Evolutionary conservation across 2,888 invertebrate species (phyloP).

Genomic region (Ophonus ardosiacus): DNA sequence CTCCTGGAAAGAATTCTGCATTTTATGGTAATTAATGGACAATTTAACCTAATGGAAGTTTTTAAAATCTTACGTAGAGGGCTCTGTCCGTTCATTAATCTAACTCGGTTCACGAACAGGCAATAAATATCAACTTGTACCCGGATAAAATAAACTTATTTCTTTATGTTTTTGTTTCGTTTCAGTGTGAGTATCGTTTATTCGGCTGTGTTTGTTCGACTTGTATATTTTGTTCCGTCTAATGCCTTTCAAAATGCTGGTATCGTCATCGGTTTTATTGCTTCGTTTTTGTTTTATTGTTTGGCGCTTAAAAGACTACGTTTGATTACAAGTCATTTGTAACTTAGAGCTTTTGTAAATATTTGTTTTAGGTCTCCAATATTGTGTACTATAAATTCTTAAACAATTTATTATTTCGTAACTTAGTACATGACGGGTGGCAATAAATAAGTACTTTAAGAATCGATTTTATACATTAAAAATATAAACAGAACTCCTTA

Average conservation of each 20-base stretch:
- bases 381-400: too few species aligned
- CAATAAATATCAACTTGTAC: conserved; percentile 56
- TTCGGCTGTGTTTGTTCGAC: conserved; percentile 11
- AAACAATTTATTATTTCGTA: too few species aligned
- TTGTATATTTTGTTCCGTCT: conserved; percentile 32
- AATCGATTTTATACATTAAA: too few species aligned
- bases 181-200: conserved; percentile 27
- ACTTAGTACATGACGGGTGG: too few species aligned
- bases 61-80: conserved; percentile 35
- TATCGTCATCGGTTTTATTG: conserved; percentile 11
- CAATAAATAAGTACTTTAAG: too few species aligned
- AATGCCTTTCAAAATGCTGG: conserved; percentile 33
- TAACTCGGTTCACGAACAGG: conserved; percentile 36
- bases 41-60: conserved; percentile 23
- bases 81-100: conserved; percentile 47
- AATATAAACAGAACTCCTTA: too few species aligned
- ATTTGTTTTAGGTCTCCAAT: background rate
- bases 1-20: background rate
- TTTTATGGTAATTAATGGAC: conserved; percentile 33
- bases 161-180: conserved; percentile 28
- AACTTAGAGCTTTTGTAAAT: background rate
- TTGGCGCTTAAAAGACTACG: background rate
- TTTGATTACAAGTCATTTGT: conserved; percentile 28
- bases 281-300: conserved; percentile 28
- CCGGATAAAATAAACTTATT: conserved; percentile 52